Conservation (phyloP, 2,113 vertebrate species). For the Myotis brandtii region DNA sequence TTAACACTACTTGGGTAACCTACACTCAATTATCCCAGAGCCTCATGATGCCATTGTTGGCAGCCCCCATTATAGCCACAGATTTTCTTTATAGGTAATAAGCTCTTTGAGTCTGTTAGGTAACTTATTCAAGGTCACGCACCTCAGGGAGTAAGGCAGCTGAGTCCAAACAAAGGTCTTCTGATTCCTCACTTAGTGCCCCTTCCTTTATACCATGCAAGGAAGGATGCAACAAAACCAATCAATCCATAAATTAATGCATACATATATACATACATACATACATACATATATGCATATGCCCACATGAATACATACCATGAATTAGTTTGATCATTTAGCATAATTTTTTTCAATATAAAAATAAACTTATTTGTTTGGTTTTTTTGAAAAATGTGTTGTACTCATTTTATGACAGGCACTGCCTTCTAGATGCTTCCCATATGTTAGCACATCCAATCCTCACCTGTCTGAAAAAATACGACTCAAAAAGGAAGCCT, state of each 20-base stretch:
- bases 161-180: neutral
- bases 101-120: neutral
- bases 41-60: neutral
- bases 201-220: neutral
- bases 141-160: neutral
- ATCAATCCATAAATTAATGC: neutral
- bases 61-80: neutral
- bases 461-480: neutral
- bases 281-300: neutral
- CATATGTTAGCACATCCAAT: neutral
- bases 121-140: neutral
- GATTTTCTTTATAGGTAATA: neutral
- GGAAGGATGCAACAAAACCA: neutral
- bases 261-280: neutral
- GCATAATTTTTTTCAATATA: neutral
- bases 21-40: neutral
- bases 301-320: neutral
- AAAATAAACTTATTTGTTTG: neutral
- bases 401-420: neutral
- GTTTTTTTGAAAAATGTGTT: neutral
- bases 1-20: neutral
- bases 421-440: neutral
- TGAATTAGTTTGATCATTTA: neutral
- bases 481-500: neutral
- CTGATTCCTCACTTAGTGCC: neutral